Conservation (phyloP, 2,888 invertebrate species). For the Eupeodes luniger region DNA sequence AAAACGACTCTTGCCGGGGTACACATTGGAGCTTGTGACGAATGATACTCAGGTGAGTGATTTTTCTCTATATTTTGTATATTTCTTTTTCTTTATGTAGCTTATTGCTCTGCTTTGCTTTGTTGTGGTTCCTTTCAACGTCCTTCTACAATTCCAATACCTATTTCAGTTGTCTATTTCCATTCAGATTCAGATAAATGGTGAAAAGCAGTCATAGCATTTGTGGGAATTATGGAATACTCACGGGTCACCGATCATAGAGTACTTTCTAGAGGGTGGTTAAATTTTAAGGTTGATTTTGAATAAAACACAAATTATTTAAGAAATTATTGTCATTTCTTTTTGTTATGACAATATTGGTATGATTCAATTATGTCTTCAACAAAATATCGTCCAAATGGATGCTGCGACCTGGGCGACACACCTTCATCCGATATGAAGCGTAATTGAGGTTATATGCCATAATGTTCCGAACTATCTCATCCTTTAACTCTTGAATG, state of each 20-base stretch:
- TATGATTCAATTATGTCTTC: no score
- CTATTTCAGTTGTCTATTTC: neutral
- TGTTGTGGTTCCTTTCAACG: neutral
- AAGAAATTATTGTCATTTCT: no score
- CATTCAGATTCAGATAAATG: neutral
- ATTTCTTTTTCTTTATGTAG: neutral
- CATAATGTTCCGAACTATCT: no score
- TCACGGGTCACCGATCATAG: neutral
- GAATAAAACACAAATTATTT: no score
- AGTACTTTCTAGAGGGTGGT: no score
- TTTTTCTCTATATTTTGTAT: neutral
- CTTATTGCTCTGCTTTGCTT: neutral
- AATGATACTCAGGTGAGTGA: constrained; percentile 93
- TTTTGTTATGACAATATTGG: no score
- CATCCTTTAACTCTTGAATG: no score
- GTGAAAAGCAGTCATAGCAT: neutral
- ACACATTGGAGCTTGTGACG: constrained; percentile 89
- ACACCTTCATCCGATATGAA: no score
- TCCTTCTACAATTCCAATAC: constrained; percentile 1
- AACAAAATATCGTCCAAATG: no score
- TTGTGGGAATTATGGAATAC: constrained; percentile 8
- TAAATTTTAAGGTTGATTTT: no score
- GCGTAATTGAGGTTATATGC: no score
- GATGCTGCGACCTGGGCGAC: no score
- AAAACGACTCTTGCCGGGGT: constrained; percentile 88